phyloP scores from a whole-genome alignment of 30 jellyfish, hydroid and myxozoan genomes.

The Rhopilema esculentum region DNA sequence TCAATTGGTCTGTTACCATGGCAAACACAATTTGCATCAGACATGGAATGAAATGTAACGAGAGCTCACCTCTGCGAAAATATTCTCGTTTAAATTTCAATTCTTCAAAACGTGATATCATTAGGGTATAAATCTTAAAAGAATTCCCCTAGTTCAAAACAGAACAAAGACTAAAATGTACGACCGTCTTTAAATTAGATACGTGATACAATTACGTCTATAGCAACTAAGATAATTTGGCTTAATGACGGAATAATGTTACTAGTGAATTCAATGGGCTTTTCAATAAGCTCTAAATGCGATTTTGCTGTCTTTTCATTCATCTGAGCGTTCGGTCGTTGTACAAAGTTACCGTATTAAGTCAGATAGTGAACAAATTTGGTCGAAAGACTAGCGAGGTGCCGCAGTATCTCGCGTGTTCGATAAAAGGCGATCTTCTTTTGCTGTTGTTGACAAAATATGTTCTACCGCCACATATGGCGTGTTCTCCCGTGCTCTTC shows the following conservation, averaged over 20 bases:
- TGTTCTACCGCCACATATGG: background rate
- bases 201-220: constrained; percentile 29
- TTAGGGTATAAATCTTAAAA: constrained; percentile 16
- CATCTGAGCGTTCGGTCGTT: too few relatives aligned
- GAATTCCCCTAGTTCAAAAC: background rate
- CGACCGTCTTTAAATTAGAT: constrained; percentile 28
- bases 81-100: background rate
- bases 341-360: background rate
- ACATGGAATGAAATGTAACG: background rate
- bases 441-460: background rate
- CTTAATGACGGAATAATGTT: constrained; percentile 37
- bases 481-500: background rate
- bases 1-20: background rate
- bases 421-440: background rate
- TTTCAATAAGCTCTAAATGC: background rate
- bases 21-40: background rate
- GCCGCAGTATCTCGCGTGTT: background rate
- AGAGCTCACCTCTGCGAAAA: background rate
- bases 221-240: constrained; percentile 61
- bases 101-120: constrained; percentile 31
- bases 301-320: background rate
- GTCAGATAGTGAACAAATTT: background rate
- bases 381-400: background rate
- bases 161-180: constrained; percentile 8
- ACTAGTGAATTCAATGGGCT: background rate